Evolutionary conservation across 2,113 vertebrate species (phyloP).

Genomic region (Pedetes capensis): DNA sequence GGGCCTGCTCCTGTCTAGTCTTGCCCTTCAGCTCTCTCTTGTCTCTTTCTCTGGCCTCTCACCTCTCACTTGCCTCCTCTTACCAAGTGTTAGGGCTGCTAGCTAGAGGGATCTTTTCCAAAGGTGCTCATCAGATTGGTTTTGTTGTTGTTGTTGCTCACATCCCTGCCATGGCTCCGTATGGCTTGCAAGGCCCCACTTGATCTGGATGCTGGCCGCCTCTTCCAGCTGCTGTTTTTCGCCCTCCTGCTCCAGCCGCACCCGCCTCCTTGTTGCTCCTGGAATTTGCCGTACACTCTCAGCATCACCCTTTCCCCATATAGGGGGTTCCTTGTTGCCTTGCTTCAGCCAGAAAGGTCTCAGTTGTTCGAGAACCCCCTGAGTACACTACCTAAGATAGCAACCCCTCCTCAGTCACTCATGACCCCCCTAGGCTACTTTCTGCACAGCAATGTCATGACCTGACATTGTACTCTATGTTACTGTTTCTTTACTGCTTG

Average conservation of each 20-base stretch:
- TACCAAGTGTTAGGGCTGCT: neutral
- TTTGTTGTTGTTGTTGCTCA: neutral
- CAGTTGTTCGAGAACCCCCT: neutral
- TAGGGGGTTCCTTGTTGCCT: neutral
- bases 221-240: too few relatives aligned
- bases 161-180: rapidly evolving
- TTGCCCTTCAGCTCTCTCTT: neutral
- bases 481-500: neutral
- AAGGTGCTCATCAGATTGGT: neutral
- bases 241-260: neutral
- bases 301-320: rapidly evolving
- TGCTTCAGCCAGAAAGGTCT: neutral
- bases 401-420: neutral
- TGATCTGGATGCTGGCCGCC: neutral
- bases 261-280: neutral
- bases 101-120: neutral
- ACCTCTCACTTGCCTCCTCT: neutral
- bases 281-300: rapidly evolving
- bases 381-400: neutral
- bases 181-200: neutral
- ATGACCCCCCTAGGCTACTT: neutral
- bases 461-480: neutral
- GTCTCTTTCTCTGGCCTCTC: neutral
- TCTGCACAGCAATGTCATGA: neutral
- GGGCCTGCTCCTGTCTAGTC: neutral